Evolutionary conservation across 2,888 invertebrate genomes (phyloP), one percentile per base, ranked within the genome.

Genomic region (Podotricha telesiphe): DNA sequence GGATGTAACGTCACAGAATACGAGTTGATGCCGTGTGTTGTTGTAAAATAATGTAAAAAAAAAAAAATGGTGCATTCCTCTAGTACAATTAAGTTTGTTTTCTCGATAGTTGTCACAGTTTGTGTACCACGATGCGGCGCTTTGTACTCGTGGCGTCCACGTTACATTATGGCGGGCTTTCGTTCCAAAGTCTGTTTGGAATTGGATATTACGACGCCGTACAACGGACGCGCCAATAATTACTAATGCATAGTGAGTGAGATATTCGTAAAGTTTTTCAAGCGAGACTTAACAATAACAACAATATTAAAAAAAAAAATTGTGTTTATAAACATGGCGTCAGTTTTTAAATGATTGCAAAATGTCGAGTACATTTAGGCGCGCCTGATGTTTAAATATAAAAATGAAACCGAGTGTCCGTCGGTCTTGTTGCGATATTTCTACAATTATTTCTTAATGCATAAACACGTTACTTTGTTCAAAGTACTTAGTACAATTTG

Each of bases 91-190:
- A 2, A 1, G 34, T 34, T 37, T 51, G 42, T 11, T 37, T 15
- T 42, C 20, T 22, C 45, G 15, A 20, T 34, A 28, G 47, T 3
- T 20, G 53, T 53, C n/a, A 11, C 10, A 19, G 11, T 15, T 10
- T 22, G 51, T 34, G 48, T 37, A 37, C 28, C 8, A 40, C 56
- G 45, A 70, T 75, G 78, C 81, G 79, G 82, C 82, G 80, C 81
- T 84, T 81, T 86, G 88, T 83, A 85, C 86, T 89, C 89, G 89
- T 89, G 90, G 91, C 91, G 86, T 88, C 88, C 82, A 78, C 87
- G 86, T 86, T 87, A 85, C 86, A 78, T 84, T 90, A 86, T 87
- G 90, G 88, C 91, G 89, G 84, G 86, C 78, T 83, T 81, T 67
- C 64, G 67, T 72, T 61, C 48, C 68, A 68, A 67, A 62, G 67